phyloP scores from a whole-genome alignment of 2,797 vertebrate species.

The Lithobates sylvaticus region DNA sequence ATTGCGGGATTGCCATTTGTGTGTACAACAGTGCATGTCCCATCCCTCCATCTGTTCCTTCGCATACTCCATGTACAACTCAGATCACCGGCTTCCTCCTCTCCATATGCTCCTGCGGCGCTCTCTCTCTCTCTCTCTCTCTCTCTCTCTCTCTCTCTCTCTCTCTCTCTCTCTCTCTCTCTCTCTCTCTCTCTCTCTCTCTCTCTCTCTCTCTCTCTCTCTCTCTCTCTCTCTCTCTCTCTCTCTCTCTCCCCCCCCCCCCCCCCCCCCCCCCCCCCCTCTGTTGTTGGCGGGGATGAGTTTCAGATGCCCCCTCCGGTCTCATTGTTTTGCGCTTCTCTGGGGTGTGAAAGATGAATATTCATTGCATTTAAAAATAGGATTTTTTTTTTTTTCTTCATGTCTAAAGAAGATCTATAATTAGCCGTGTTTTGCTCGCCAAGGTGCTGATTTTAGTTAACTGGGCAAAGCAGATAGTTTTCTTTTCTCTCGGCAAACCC shows the following conservation, averaged over 20 bases:
- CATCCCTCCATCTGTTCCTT: conserved; percentile 11
- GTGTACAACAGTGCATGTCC: neutral
- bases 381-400: conserved; percentile 3
- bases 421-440: conserved; percentile 7
- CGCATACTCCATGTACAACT: neutral
- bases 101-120: too few species aligned
- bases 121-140: too few species aligned
- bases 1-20: neutral
- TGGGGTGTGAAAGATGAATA: neutral
- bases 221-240: too few species aligned
- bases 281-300: too few species aligned
- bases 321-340: neutral
- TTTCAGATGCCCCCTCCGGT: neutral
- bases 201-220: too few species aligned
- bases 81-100: neutral
- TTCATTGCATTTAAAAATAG: conserved; percentile 28
- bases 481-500: too few species aligned
- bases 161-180: too few species aligned
- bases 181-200: too few species aligned
- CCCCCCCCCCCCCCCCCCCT: too few species aligned
- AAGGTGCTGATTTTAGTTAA: conserved; percentile 10
- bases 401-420: conserved; percentile 9
- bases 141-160: too few species aligned
- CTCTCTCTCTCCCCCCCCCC: too few species aligned
- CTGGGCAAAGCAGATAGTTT: too few species aligned